Base-by-base conservation (phyloP, 2,797 vertebrate species). In the Macropodus opercularis region DNA sequence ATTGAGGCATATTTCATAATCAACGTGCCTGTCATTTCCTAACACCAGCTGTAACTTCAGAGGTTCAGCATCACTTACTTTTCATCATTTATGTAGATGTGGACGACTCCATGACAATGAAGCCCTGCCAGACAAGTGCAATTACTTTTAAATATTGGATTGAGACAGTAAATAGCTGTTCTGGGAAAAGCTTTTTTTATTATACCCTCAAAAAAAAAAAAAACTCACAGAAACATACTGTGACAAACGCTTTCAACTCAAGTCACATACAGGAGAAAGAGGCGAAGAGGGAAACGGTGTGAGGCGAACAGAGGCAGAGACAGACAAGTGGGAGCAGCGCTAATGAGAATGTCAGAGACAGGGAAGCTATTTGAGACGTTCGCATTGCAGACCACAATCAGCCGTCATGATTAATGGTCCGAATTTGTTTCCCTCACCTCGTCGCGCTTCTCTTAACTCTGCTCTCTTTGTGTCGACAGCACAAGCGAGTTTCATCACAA, bases 341-440 rank as follows among this genome's bases (percentile, higher is more conserved):
- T 85, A 81, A 85, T 84, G 69, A 84, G 73, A 69, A 69, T 54
- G 66, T 78, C 72, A 70, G 43, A 53, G 42, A 68, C 71, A 36
- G 57, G 21, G 51, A 85, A 78, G 71, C 62, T 72, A 77, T 83
- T 72, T 78, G 60, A 78, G 56, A 58, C 35, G 68, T 72, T 72
- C 4, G 6, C 57, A 22, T 27, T 17, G 51, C 41, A 29, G 40
- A 59, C 41, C 48, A 63, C 61, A 72, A 66, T 78, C 72, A 80
- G 64, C 63, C 64, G 75, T 72, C 55, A 9, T 81, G 80, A 85
- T 81, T 77, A 80, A 85, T 76, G 69, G 52, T 53, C 26, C 40
- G 19, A 57, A 72, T 81, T 83, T 39, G 57, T 72, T 80, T 68
- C 22, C 62, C 57, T 68, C 69, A 69, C 60, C 59, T 70, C 53